Evolutionary conservation across 2,113 vertebrate genomes (phyloP).

Genomic region (Pyrgilauda ruficollis): DNA sequence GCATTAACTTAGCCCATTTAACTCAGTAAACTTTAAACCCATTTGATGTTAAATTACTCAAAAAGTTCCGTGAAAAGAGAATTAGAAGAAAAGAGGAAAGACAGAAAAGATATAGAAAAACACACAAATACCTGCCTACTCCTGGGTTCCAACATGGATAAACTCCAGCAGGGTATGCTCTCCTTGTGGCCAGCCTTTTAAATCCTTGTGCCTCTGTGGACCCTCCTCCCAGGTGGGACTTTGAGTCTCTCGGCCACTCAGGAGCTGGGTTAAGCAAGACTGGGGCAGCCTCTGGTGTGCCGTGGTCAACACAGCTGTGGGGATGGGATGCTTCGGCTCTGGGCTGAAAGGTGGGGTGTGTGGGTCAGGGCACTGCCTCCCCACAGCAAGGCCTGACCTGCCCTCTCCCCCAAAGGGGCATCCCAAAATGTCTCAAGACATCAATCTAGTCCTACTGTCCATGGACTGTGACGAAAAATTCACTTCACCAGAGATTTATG

Average conservation of each 20-base stretch:
- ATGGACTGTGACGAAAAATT: not conserved
- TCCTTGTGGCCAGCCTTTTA: not conserved
- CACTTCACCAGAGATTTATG: fast-evolving
- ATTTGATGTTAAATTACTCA: not conserved
- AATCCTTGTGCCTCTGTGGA: fast-evolving
- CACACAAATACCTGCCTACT: not conserved
- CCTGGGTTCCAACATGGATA: not conserved
- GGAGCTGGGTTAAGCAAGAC: not conserved
- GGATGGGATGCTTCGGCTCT: not conserved
- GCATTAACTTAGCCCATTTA: not conserved
- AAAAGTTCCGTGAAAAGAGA: not conserved
- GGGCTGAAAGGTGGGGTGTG: not conserved
- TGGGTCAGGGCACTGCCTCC: fast-evolving
- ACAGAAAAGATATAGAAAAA: not conserved
- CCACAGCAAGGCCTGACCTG: not conserved
- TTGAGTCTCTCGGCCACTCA: fast-evolving
- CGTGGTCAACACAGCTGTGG: fast-evolving
- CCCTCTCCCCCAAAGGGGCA: fast-evolving
- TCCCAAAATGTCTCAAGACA: not conserved
- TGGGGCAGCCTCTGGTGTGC: no score
- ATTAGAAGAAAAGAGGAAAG: not conserved
- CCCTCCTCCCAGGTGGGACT: not conserved
- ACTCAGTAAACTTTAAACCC: not conserved
- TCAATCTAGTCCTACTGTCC: no score
- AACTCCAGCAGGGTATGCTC: not conserved